phyloP scores from a whole-genome alignment of 2,888 invertebrate genomes.

The Tridacna crocea region DNA sequence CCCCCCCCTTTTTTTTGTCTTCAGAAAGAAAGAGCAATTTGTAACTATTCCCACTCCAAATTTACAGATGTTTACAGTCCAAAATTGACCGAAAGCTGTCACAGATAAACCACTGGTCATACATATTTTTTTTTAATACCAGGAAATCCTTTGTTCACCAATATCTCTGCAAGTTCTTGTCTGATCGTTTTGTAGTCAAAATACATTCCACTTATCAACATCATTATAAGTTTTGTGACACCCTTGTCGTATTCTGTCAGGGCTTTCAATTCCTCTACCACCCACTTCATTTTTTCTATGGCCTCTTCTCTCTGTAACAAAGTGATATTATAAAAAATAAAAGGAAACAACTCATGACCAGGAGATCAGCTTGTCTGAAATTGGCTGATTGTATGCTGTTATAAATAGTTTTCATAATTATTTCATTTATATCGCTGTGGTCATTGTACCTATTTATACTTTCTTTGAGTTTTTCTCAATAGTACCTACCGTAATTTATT shows the following conservation, averaged over 20 bases:
- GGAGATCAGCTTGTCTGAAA: neutral
- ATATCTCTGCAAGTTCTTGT: neutral
- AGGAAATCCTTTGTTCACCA: constrained; percentile 7
- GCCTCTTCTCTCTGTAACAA: constrained; percentile 9
- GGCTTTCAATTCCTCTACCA: neutral
- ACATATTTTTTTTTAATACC: neutral
- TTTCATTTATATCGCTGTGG: too few relatives aligned
- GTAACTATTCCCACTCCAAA: too few relatives aligned
- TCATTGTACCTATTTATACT: neutral
- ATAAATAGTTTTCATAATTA: neutral
- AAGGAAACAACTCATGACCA: neutral
- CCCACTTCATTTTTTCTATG: neutral
- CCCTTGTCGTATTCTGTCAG: neutral
- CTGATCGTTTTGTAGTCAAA: constrained; percentile 14
- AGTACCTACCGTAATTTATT: too few relatives aligned
- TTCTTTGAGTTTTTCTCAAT: neutral
- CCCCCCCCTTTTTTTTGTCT: too few relatives aligned
- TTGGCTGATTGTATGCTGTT: neutral
- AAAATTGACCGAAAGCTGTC: too few relatives aligned
- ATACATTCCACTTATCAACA: constrained; percentile 19
- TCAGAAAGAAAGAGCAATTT: too few relatives aligned
- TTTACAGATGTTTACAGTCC: too few relatives aligned
- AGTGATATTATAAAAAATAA: neutral
- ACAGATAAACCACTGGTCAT: too few relatives aligned
- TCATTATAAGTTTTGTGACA: neutral